Evolutionary conservation across 2,888 invertebrate genomes (phyloP), one percentile per base, ranked within the genome.

Genomic region (Abrostola triplasia): DNA sequence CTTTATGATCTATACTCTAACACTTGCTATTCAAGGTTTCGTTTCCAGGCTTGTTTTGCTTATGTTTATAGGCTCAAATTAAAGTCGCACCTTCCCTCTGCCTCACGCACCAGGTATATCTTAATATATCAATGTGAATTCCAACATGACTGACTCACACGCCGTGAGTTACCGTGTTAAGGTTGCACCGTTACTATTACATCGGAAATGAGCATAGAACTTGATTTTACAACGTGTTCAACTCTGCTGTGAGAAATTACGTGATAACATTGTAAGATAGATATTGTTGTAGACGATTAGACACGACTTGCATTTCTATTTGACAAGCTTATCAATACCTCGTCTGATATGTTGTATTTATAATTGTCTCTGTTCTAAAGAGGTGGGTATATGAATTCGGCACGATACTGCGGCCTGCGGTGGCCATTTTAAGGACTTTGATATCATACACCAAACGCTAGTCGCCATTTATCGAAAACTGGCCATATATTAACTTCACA

Each of bases 181-280:
- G 79, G 79, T 79, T 72, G 80, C 80, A 82, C 85, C 81, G 82
- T 84, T 85, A 83, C 70, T 60, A 61, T 72, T 73, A 74, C 59
- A 44, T 5, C 36, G 64, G 69, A 59, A 49, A 69, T 64, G 44
- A 41, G 47, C 48, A 42, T 9, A 56, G 24, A 52, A 52, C n/a
- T 57, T 47, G 35, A 47, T 9, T 9, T 47, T 59, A 11, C 5
- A 38, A 5, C 38, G 11, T 38, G 10, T 37, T 13, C 35, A 55
- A 9, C 36, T 47, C 5, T 47, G 37, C 50, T 54, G 10, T 40
- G 12, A 36, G 1, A 11, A 53, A 5, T 24, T 11, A 24, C 24
- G 24, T n/a, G 40, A 54, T 50, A 48, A 35, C 48, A 35, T 50
- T 50, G 50, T 50, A 24, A 24, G 50, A 40, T 10, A 7, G 10